A percentile compares a stretch with the other conserved stretches of the same genome.
Conservation (phyloP, 2,888 invertebrate species). For the Melieria picta region DNA sequence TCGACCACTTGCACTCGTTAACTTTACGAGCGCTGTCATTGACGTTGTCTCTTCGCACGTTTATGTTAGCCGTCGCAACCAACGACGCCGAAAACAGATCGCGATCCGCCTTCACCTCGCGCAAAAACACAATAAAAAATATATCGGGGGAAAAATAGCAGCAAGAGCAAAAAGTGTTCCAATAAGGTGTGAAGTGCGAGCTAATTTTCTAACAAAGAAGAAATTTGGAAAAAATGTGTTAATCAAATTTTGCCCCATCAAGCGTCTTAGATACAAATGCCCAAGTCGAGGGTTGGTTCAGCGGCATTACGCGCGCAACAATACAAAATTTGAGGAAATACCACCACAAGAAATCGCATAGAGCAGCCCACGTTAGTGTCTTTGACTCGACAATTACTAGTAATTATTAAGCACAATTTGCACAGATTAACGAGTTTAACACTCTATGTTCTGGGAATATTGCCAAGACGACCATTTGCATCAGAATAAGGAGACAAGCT, state of each 20-base stretch:
- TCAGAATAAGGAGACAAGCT: constrained; percentile 18
- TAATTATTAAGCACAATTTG: constrained; percentile 24
- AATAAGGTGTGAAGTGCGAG: constrained; percentile 62
- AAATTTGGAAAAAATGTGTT: constrained; percentile 49
- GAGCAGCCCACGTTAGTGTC: neutral
- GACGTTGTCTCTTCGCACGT: too few species aligned
- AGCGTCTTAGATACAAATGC: neutral
- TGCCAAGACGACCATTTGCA: neutral
- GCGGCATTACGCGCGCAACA: neutral
- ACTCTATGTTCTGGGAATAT: constrained; percentile 12
- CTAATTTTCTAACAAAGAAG: constrained; percentile 53
- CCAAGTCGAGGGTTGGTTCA: neutral
- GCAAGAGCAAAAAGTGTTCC: constrained; percentile 12
- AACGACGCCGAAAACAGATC: neutral
- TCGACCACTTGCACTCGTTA: too few species aligned
- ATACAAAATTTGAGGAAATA: neutral
- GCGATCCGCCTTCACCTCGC: constrained; percentile 2
- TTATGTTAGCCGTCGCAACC: neutral
- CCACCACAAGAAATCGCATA: neutral
- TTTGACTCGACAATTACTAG: constrained; percentile 4
- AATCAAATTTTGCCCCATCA: constrained; percentile 50
- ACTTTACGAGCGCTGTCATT: too few species aligned
- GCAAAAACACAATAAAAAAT: neutral
- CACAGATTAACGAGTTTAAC: constrained; percentile 28
- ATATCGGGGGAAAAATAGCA: too few species aligned